phyloP scores from a whole-genome alignment of 2,113 vertebrate species.

The Bambusicola thoracicus region DNA sequence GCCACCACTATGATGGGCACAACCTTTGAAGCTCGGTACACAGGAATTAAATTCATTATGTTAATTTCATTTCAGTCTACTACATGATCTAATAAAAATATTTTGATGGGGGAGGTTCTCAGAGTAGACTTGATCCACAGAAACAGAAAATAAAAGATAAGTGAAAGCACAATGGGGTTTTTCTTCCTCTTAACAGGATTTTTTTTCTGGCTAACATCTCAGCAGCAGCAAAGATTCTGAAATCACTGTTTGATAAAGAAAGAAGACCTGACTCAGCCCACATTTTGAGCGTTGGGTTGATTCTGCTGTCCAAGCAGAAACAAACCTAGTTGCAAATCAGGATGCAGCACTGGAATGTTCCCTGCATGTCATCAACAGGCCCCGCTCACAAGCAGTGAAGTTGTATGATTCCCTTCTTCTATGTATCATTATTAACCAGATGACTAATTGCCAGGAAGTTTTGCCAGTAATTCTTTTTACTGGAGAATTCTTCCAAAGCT shows the following conservation, averaged over 20 bases:
- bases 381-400: conserved; percentile 4
- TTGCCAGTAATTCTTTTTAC: not conserved
- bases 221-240: conserved; percentile 26
- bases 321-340: conserved; percentile 29
- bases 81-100: not conserved
- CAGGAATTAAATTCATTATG: not conserved
- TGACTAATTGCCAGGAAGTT: conserved; percentile 50
- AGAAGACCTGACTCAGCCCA: conserved; percentile 30
- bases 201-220: not conserved
- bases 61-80: not conserved
- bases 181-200: not conserved
- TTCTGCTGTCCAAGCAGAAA: conserved; percentile 39
- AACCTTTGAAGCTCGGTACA: not conserved
- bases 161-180: not conserved
- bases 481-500: conserved; percentile 25
- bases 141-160: conserved; percentile 1
- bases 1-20: not conserved
- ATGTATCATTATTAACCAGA: conserved; percentile 46
- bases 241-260: conserved; percentile 18
- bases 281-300: conserved; percentile 19
- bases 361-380: conserved; percentile 41
- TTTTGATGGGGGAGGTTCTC: not conserved
- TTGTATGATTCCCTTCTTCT: conserved; percentile 29
- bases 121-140: not conserved
- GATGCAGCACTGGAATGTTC: conserved; percentile 3